Evolutionary conservation across 2,113 vertebrate genomes (phyloP).

Genomic region (Felis chaus): DNA sequence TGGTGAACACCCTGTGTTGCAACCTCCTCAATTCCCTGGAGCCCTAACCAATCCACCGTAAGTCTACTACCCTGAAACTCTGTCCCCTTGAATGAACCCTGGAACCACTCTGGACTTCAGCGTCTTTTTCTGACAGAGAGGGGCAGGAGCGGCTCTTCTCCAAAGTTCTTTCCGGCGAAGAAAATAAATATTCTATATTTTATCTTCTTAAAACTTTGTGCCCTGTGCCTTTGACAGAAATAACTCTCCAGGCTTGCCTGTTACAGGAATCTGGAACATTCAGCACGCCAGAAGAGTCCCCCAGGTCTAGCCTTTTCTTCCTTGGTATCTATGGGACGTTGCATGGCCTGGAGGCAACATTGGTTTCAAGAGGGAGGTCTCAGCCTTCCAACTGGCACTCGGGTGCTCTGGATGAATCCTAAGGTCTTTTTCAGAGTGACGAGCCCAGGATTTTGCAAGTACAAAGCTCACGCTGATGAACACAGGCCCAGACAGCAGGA

Average conservation of each 20-base stretch:
- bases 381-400: neutral
- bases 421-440: neutral
- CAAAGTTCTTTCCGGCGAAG: neutral
- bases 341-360: neutral
- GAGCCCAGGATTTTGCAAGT: neutral
- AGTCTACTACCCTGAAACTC: neutral
- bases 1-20: neutral
- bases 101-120: neutral
- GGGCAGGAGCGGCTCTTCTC: neutral
- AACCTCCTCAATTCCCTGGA: neutral
- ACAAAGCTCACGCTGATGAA: neutral
- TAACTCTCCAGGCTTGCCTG: neutral
- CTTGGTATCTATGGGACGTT: neutral
- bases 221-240: neutral
- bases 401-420: neutral
- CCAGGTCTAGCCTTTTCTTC: neutral
- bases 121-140: neutral
- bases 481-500: neutral
- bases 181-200: neutral
- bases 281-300: neutral
- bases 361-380: neutral
- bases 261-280: neutral
- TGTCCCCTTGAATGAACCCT: neutral
- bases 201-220: neutral
- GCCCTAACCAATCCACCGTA: rapidly evolving